Conservation (phyloP, 2,888 invertebrate species). For the Nymphalis c-album region DNA sequence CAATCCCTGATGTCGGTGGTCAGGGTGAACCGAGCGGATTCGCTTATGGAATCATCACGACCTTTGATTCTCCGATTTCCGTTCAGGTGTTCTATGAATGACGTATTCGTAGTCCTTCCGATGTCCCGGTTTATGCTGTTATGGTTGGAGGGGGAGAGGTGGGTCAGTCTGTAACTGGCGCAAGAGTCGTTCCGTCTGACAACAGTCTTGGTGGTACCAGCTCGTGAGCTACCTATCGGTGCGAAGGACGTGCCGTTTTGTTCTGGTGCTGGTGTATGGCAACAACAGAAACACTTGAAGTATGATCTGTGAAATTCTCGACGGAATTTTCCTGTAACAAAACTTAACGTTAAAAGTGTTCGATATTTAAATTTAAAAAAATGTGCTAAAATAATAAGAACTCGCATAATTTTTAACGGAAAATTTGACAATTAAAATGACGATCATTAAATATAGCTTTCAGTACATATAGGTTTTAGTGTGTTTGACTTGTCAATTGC, state of each 20-base stretch:
- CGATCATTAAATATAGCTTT: background rate
- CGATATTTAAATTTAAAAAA: background rate
- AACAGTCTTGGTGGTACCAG: slow-evolving; percentile 69
- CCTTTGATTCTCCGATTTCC: slow-evolving; percentile 65
- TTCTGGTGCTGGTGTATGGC: slow-evolving; percentile 55
- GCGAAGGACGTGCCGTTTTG: slow-evolving; percentile 73
- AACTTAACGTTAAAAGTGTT: background rate
- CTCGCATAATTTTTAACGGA: too few species aligned
- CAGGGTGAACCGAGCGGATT: slow-evolving; percentile 69
- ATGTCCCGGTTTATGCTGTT: slow-evolving; percentile 70
- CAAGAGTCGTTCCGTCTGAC: slow-evolving; percentile 76
- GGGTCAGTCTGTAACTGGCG: slow-evolving; percentile 71
- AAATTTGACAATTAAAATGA: background rate
- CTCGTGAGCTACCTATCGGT: slow-evolving; percentile 71
- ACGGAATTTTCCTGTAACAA: slow-evolving; percentile 86
- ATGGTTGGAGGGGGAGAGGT: slow-evolving; percentile 74
- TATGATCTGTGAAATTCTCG: slow-evolving; percentile 86
- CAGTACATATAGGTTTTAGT: background rate
- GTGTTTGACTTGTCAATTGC: background rate
- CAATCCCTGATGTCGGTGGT: slow-evolving; percentile 72
- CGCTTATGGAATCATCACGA: slow-evolving; percentile 70
- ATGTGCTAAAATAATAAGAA: background rate
- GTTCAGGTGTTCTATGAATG: slow-evolving; percentile 75
- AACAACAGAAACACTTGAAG: slow-evolving; percentile 83
- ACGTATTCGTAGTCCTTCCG: slow-evolving; percentile 70